Evolutionary conservation across 2,888 invertebrate genomes (phyloP).

Genomic region (Drosophila mimetica): DNA sequence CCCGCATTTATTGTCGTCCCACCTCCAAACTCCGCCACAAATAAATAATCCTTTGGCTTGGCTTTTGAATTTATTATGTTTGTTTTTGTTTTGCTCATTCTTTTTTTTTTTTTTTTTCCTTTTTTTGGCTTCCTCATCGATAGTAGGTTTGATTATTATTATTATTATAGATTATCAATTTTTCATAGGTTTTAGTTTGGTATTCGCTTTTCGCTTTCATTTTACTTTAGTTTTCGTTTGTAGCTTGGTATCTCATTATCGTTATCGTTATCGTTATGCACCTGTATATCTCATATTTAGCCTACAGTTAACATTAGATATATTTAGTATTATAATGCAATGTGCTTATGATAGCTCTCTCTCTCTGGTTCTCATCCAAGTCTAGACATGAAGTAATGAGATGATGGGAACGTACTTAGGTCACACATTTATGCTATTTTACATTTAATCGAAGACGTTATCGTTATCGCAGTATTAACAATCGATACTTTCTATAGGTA

Average conservation of each 20-base stretch:
- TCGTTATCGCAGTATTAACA: slow-evolving; percentile 43
- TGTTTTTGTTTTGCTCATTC: slow-evolving; percentile 38
- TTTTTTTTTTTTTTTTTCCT: slow-evolving; percentile 46
- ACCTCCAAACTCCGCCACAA: slow-evolving; percentile 19
- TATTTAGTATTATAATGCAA: slow-evolving; percentile 29
- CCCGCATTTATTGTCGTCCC: slow-evolving; percentile 18
- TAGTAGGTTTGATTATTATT: slow-evolving; percentile 67
- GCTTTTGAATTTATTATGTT: slow-evolving; percentile 78
- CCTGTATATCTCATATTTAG: slow-evolving; percentile 51
- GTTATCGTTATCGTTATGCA: slow-evolving; percentile 45
- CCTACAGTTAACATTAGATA: slow-evolving; percentile 47
- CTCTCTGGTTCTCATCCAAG: neutral
- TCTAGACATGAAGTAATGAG: slow-evolving; percentile 20
- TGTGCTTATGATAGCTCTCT: slow-evolving; percentile 21
- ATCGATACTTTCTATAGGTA: slow-evolving; percentile 11
- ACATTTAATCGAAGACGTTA: slow-evolving; percentile 36
- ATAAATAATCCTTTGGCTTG: slow-evolving; percentile 66
- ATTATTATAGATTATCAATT: slow-evolving; percentile 50
- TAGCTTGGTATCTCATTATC: slow-evolving; percentile 37
- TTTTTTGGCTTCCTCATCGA: slow-evolving; percentile 55
- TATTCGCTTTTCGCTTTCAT: slow-evolving; percentile 22
- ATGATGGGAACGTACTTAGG: slow-evolving; percentile 14
- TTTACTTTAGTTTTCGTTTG: slow-evolving; percentile 17
- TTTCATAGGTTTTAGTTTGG: slow-evolving; percentile 37
- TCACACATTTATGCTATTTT: slow-evolving; percentile 47